Evolutionary conservation across 2,113 vertebrate species (phyloP).

Genomic region (Okapia johnstoni): DNA sequence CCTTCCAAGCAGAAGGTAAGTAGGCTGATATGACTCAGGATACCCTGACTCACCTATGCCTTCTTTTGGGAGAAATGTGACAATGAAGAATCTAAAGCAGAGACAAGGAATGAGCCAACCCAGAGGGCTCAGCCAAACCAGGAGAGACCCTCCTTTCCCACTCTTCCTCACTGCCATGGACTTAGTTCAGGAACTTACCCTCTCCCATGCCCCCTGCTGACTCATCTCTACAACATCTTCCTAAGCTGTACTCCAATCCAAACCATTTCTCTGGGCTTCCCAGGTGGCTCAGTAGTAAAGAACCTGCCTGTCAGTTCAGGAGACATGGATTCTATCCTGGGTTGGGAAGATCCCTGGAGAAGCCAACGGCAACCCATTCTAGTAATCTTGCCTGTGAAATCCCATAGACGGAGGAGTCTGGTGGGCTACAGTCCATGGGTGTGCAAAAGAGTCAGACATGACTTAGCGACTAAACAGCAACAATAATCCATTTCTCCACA

Average conservation of each 20-base stretch:
- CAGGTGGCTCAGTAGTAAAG: not conserved
- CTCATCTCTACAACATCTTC: not conserved
- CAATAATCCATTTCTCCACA: not conserved
- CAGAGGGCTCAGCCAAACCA: not conserved
- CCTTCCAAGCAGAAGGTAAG: not conserved
- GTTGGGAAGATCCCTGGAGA: not conserved
- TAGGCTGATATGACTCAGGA: not conserved
- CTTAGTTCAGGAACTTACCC: no score
- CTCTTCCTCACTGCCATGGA: not conserved
- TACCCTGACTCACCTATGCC: not conserved
- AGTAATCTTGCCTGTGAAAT: not conserved
- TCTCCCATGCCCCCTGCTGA: fast-evolving
- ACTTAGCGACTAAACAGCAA: not conserved
- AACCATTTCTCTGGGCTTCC: not conserved
- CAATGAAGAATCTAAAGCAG: not conserved
- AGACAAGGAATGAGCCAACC: not conserved
- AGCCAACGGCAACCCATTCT: not conserved
- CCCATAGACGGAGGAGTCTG: not conserved
- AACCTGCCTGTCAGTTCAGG: not conserved
- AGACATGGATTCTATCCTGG: not conserved
- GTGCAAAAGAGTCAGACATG: not conserved
- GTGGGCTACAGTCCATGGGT: not conserved
- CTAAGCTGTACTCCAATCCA: not conserved
- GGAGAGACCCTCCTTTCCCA: not conserved
- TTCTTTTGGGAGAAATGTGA: not conserved